Base-by-base conservation (phyloP, 37 sponge, comb jelly and placozoan species). In the Agelas oroides region DNA sequence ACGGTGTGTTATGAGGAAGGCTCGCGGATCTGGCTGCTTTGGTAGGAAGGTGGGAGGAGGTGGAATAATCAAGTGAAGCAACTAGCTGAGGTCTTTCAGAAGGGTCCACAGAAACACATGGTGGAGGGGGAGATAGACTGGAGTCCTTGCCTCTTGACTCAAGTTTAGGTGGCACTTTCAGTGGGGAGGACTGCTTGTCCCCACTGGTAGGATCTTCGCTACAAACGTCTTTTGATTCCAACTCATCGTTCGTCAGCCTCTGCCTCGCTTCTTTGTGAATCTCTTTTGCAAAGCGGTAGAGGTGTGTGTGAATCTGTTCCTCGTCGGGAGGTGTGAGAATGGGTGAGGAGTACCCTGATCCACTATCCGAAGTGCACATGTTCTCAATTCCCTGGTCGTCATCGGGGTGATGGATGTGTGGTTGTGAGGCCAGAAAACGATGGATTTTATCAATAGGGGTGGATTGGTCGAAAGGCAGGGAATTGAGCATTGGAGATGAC, bases 241-340 rank as follows among this genome's bases (percentile, higher is more conserved):
- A n/a, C 1, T 56, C 46, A 16, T 40, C 75, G 15, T 32, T 53
- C 31, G 8, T 46, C 46, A 46, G 8, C 46, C 53, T 74, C 55
- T 20, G 59, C 56, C 40, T 64, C 25, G 78, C 30, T 70, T 81
- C 70, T 11, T 33, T 20, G 28, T 39, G 33, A 53, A 56, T 57
- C 72, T 78, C 78, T 70, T 39, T 67, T 32, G 53, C 54, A 2
- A 53, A 70, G 12, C 40, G 40, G 53, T 20, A n/a, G 33, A 59
- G 35, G 62, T 52, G 37, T 1, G 28, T 23, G 63, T 71, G 73
- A 17, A 72, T 19, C 16, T 73, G 65, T 6, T 64, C 85, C 30
- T 90, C 84, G 74, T 93, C 87, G 17, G 94, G 88, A 34, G 94
- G 94, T 1, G 90, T 86, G 60, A 85, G 71, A 2, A 83, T 59